A percentile compares a stretch with the other conserved stretches of the same genome.
These are phyloP conservation scores for Halisarca cf. caerulea DNA, from an alignment of 37 sponge, comb jelly and placozoan genomes.

Conservation along the genomic window DNA sequence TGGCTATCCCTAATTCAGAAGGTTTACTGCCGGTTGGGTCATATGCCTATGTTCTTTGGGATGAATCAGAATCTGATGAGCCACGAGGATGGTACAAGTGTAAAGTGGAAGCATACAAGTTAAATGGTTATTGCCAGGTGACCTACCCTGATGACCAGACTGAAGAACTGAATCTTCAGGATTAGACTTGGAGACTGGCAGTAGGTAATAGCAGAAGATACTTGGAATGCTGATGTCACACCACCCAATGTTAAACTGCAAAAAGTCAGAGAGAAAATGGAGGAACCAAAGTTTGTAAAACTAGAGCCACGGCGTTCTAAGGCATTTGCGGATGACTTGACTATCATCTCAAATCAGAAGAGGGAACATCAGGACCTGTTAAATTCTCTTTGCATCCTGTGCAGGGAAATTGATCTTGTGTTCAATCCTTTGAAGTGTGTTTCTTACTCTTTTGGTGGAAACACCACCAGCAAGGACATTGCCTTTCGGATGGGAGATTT, in stretches of 20 bases:
- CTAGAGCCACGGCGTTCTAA: neutral
- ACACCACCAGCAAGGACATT: too few relatives aligned
- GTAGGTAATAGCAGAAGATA: neutral
- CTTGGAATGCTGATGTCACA: neutral
- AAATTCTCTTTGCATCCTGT: neutral
- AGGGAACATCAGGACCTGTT: constrained; percentile 8
- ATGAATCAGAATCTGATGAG: constrained; percentile 3
- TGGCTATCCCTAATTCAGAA: neutral
- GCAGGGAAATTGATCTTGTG: neutral
- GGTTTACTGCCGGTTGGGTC: neutral
- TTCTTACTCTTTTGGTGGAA: neutral
- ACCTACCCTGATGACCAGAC: neutral
- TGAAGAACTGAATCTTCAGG: neutral
- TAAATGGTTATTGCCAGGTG: neutral
- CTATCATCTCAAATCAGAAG: neutral
- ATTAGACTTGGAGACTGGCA: neutral
- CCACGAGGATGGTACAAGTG: neutral
- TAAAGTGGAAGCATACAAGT: neutral
- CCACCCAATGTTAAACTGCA: neutral
- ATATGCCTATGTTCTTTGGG: neutral
- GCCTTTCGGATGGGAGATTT: neutral
- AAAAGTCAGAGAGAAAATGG: neutral
- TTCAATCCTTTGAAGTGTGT: neutral
- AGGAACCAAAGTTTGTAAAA: neutral
- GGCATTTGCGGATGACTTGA: constrained; percentile 27